phyloP scores from a whole-genome alignment of 2,113 vertebrate genomes.

The Dasyornis broadbenti region DNA sequence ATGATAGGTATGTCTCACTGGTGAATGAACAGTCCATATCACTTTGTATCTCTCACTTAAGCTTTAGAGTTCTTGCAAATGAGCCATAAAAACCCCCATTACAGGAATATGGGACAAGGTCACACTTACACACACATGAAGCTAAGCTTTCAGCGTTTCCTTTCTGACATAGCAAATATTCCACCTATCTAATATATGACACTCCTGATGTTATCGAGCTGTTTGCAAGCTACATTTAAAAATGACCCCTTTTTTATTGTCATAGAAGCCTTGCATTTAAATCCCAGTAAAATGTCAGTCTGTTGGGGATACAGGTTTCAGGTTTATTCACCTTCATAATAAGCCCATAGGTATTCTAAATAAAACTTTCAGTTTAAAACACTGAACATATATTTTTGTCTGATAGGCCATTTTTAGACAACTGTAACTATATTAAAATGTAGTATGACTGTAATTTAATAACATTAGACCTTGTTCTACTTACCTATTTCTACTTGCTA shows the following conservation, averaged over 20 bases:
- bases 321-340: background rate
- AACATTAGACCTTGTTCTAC: background rate
- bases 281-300: background rate
- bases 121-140: fast-evolving
- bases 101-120: background rate
- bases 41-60: background rate
- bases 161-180: background rate
- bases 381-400: background rate
- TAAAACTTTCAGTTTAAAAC: background rate
- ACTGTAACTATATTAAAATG: background rate
- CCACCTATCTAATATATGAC: background rate
- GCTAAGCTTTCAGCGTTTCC: background rate
- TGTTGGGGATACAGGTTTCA: background rate
- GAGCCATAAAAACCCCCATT: background rate
- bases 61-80: background rate
- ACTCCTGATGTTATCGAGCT: background rate
- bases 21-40: background rate
- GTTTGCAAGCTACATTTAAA: background rate
- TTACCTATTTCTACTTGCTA: background rate
- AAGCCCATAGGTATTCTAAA: background rate
- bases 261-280: background rate
- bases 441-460: background rate
- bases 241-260: background rate
- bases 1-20: background rate
- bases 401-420: background rate